Conservation (phyloP, 2,797 vertebrate genomes). For the Crenichthys baileyi region DNA sequence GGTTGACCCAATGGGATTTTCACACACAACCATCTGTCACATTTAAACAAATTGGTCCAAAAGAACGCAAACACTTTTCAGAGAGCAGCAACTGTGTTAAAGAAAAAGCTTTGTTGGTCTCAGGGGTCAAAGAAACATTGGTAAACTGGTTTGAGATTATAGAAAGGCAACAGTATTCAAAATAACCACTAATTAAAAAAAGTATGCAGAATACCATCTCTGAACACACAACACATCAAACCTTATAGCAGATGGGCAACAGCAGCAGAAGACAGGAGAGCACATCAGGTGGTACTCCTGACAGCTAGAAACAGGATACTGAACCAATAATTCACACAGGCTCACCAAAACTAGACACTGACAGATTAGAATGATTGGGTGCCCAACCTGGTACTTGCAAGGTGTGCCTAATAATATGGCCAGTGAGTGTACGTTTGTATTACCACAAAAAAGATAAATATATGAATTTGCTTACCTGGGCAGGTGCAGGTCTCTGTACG, state of each 20-base stretch:
- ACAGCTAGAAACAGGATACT: neutral
- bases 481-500: slow-evolving; percentile 77
- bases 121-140: neutral
- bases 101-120: neutral
- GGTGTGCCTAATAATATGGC: neutral
- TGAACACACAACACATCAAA: neutral
- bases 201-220: neutral
- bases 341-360: neutral
- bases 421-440: neutral
- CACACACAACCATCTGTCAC: neutral
- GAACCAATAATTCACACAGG: neutral
- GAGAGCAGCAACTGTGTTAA: neutral
- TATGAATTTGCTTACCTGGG: slow-evolving; percentile 60
- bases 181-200: neutral
- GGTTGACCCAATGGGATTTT: neutral
- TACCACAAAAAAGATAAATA: neutral
- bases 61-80: neutral
- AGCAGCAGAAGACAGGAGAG: neutral
- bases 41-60: neutral
- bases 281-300: neutral
- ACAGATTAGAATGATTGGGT: neutral
- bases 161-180: neutral
- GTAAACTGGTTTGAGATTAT: neutral
- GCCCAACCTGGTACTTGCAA: neutral
- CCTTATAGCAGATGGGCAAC: neutral